Evolutionary conservation across 2,888 invertebrate species (phyloP).

Genomic region (Lasioglossum malachurum): DNA sequence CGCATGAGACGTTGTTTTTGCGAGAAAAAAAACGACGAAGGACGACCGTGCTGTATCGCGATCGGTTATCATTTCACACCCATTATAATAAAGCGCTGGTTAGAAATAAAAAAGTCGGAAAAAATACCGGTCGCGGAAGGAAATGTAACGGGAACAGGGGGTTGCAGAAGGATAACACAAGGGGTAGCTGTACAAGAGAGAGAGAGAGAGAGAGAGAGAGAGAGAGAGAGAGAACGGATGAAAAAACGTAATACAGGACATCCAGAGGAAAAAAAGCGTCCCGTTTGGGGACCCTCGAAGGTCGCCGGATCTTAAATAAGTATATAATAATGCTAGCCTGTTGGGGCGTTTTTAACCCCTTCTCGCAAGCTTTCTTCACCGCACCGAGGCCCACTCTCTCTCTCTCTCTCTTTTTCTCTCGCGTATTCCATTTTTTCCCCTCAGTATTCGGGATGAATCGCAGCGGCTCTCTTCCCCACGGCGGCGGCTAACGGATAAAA

Average conservation of each 20-base stretch:
- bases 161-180: conserved; percentile 13
- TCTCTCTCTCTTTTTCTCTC: conserved; percentile 9
- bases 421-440: conserved; percentile 26
- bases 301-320: conserved; percentile 81
- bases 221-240: conserved; percentile 38
- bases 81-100: conserved; percentile 82
- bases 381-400: conserved; percentile 17
- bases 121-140: conserved; percentile 7
- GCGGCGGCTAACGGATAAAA: conserved; percentile 84
- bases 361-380: conserved; percentile 25
- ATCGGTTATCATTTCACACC: conserved; percentile 85
- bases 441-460: conserved; percentile 50
- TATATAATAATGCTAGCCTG: conserved; percentile 83
- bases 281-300: conserved; percentile 75
- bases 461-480: conserved; percentile 58
- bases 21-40: conserved; percentile 72
- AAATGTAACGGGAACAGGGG: conserved; percentile 11
- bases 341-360: conserved; percentile 69
- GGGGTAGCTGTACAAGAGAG: neutral
- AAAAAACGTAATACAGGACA: conserved; percentile 67
- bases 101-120: neutral
- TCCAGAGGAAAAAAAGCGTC: conserved; percentile 69
- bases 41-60: conserved; percentile 73
- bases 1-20: conserved; percentile 72
- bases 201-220: conserved; percentile 43